Conservation (phyloP, 1,140 invertebrate species). For the Ooceraea biroi region DNA sequence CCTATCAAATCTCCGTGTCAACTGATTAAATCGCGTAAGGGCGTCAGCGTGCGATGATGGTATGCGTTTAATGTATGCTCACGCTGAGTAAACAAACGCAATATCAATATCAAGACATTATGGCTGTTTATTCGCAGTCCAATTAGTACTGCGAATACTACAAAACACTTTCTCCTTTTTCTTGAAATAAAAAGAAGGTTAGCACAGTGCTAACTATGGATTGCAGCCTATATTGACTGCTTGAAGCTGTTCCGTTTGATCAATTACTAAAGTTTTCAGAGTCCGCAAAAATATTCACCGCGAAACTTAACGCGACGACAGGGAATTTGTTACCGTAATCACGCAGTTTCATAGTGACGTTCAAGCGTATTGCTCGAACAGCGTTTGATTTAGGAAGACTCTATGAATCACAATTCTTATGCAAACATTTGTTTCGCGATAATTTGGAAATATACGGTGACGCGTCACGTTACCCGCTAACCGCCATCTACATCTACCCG, state of each 20-base stretch:
- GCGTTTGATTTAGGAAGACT: too few relatives aligned
- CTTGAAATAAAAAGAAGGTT: too few relatives aligned
- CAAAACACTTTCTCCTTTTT: too few relatives aligned
- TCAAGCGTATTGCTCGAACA: too few relatives aligned
- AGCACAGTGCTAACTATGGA: too few relatives aligned
- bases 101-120: conserved; percentile 14
- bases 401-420: too few relatives aligned
- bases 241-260: conserved; percentile 15
- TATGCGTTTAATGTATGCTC: background rate
- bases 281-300: background rate
- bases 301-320: background rate
- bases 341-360: too few relatives aligned
- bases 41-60: background rate
- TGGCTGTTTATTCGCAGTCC: too few relatives aligned
- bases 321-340: background rate
- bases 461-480: background rate
- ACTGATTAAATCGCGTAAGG: conserved; percentile 15
- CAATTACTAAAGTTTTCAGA: background rate
- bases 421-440: background rate
- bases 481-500: background rate
- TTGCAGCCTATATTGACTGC: too few relatives aligned
- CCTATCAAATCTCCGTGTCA: conserved; percentile 28
- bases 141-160: too few relatives aligned
- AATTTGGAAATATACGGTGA: background rate
- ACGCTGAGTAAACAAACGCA: conserved; percentile 12